Conservation (phyloP, 1,140 invertebrate genomes). For the Lepidurus apus region DNA sequence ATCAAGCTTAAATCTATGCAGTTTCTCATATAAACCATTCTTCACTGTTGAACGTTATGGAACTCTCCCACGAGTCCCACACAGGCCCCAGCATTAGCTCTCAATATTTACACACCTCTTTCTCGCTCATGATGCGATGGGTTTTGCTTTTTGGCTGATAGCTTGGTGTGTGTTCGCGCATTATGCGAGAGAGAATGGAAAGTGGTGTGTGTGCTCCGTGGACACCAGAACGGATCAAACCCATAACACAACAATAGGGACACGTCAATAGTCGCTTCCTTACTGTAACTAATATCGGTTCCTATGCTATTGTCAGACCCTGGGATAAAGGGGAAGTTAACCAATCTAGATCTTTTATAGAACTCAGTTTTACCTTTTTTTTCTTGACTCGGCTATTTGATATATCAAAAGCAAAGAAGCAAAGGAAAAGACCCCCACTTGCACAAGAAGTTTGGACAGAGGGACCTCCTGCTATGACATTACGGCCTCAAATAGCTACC, state of each 20-base stretch:
- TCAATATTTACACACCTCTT: not conserved
- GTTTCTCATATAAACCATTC: constrained; percentile 12
- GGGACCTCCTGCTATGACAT: too few species aligned
- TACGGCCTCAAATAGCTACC: too few species aligned
- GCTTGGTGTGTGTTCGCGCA: not conserved
- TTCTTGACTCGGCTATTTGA: not conserved
- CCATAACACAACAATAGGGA: not conserved
- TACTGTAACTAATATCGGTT: not conserved
- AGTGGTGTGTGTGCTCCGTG: not conserved
- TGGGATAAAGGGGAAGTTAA: not conserved
- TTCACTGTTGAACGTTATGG: constrained; percentile 5
- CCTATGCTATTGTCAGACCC: not conserved
- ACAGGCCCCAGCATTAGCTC: not conserved
- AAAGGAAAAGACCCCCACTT: not conserved
- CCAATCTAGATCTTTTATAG: not conserved
- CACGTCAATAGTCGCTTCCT: not conserved
- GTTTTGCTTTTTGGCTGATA: not conserved
- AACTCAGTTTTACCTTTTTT: not conserved
- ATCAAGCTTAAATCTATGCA: constrained; percentile 22
- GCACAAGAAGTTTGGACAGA: too few species aligned
- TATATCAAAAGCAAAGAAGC: not conserved
- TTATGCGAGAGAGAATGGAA: not conserved
- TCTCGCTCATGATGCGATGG: not conserved
- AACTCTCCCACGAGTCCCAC: not conserved
- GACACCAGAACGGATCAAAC: constrained; percentile 17